A percentile compares a stretch with the other conserved stretches of the same genome.
Conservation (phyloP, 2,888 invertebrate species). For the Tachina lurida region DNA sequence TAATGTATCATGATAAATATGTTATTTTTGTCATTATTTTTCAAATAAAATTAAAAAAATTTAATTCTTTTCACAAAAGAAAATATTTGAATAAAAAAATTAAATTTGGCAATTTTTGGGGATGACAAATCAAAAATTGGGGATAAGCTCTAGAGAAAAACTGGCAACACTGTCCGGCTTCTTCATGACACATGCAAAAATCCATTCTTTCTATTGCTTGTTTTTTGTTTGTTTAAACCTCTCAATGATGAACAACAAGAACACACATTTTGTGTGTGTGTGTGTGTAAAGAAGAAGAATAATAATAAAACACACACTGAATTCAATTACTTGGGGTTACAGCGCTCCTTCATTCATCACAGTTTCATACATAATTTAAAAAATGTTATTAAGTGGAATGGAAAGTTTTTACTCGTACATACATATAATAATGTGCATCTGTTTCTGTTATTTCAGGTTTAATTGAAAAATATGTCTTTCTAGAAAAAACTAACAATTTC, state of each 20-base stretch:
- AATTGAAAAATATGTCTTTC: constrained; percentile 45
- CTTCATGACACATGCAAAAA: constrained; percentile 53
- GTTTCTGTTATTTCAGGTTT: constrained; percentile 23
- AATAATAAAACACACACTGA: constrained; percentile 2
- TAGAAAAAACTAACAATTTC: constrained; percentile 22
- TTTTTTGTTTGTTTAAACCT: constrained; percentile 32
- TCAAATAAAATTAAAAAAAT: too few species aligned
- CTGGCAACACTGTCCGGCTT: too few species aligned
- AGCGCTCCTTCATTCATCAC: constrained; percentile 20
- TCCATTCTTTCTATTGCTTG: not conserved
- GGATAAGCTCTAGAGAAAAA: too few species aligned
- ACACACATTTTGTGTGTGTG: not conserved
- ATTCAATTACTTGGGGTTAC: constrained; percentile 35
- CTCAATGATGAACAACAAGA: constrained; percentile 17
- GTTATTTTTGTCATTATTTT: too few species aligned
- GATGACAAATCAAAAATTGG: too few species aligned
- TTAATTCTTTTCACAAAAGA: too few species aligned
- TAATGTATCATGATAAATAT: too few species aligned
- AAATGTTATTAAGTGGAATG: constrained; percentile 29
- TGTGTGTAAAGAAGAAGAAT: not conserved
- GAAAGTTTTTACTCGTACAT: constrained; percentile 63
- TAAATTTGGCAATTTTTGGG: too few species aligned
- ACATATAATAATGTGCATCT: not conserved
- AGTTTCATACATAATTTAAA: not conserved
- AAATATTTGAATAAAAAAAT: too few species aligned